Conservation (phyloP, 2,797 vertebrate species). For the Lemur catta region DNA sequence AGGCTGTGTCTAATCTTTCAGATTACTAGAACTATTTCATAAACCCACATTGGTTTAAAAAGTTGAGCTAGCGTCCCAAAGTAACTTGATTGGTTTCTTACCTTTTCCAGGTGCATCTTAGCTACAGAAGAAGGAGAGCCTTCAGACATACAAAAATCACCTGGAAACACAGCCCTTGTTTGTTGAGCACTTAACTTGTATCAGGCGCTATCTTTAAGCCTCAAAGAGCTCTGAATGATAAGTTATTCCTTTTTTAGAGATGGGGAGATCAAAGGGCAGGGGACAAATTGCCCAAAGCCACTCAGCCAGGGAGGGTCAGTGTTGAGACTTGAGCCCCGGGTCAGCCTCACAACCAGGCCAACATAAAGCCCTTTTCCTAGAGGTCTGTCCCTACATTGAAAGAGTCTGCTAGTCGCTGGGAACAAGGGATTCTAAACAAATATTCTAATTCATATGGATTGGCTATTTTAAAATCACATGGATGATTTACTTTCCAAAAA, state of each 20-base stretch:
- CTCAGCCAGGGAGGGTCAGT: background rate
- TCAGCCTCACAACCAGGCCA: background rate
- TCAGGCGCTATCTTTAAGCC: fast-evolving
- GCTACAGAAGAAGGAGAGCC: background rate
- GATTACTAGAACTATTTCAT: background rate
- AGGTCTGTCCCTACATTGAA: background rate
- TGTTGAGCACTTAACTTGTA: fast-evolving
- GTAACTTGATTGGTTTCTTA: background rate
- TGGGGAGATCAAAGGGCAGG: fast-evolving
- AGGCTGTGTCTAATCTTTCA: background rate
- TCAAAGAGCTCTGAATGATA: background rate
- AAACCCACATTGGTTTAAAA: background rate
- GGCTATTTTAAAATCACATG: background rate
- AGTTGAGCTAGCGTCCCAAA: background rate
- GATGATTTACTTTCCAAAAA: background rate
- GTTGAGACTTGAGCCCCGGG: background rate
- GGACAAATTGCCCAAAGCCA: background rate
- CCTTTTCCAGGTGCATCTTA: background rate
- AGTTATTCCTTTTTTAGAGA: background rate
- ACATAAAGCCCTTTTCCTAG: background rate
- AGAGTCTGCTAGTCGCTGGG: background rate
- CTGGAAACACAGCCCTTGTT: background rate
- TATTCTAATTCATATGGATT: background rate
- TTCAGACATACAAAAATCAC: background rate
- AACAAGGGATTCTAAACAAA: background rate